phyloP scores from a whole-genome alignment of 2,797 vertebrate genomes.

The Tamandua tetradactyla region DNA sequence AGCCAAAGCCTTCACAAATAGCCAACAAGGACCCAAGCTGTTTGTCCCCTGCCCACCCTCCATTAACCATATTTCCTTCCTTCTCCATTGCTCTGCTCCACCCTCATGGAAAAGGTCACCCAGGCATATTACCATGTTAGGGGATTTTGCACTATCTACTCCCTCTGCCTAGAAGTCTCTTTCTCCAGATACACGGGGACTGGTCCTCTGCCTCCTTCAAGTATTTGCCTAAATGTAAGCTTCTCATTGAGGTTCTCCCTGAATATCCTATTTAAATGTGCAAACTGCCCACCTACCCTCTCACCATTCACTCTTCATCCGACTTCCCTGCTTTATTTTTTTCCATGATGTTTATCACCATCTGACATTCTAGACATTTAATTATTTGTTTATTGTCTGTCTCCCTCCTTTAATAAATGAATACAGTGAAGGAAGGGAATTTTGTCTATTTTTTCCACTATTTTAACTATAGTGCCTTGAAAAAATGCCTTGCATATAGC shows the following conservation, averaged over 20 bases:
- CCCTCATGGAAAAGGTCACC: neutral
- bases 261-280: neutral
- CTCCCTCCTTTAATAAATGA: neutral
- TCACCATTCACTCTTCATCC: neutral
- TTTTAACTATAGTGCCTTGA: neutral
- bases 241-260: neutral
- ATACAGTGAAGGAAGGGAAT: neutral
- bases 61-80: neutral
- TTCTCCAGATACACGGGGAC: neutral
- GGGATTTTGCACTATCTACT: too few species aligned
- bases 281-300: neutral
- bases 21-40: neutral
- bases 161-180: neutral
- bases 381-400: neutral
- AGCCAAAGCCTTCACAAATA: neutral
- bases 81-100: neutral
- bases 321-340: neutral
- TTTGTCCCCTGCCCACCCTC: fast-evolving
- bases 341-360: neutral
- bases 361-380: neutral
- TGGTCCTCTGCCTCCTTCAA: neutral
- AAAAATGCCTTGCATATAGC: neutral
- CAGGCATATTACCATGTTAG: neutral
- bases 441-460: neutral
- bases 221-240: neutral